phyloP scores from a whole-genome alignment of 2,888 invertebrate genomes.

The Lithophane semibrunnea region DNA sequence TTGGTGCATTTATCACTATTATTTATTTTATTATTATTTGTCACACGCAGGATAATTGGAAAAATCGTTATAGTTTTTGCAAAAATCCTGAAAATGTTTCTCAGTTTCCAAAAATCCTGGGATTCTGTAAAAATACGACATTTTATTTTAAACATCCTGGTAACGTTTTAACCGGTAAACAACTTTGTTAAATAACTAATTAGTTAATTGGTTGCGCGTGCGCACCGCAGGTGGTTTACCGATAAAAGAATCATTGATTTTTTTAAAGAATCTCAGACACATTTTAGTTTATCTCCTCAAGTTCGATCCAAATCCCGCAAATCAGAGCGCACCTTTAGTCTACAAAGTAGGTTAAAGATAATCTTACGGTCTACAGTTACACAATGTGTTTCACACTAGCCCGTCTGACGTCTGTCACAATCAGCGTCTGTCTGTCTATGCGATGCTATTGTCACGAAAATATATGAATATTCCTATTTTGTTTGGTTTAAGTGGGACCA shows the following conservation, averaged over 20 bases:
- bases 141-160: no score
- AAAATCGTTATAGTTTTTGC: background rate
- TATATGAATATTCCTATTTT: slow-evolving; percentile 22
- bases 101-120: background rate
- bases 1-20: background rate
- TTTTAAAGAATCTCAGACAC: background rate
- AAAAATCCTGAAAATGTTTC: background rate
- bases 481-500: background rate
- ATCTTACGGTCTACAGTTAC: slow-evolving; percentile 29
- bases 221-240: no score
- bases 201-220: no score
- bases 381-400: slow-evolving; percentile 25
- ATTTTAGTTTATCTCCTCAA: background rate
- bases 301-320: background rate
- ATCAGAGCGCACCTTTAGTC: slow-evolving; percentile 42
- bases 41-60: background rate
- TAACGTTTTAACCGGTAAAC: no score
- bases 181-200: no score
- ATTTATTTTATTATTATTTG: no score
- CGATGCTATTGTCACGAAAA: slow-evolving; percentile 6
- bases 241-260: background rate
- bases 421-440: slow-evolving; percentile 39
- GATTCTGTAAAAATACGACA: no score
- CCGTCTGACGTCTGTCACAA: slow-evolving; percentile 38
- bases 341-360: slow-evolving; percentile 43